Conservation (phyloP, 2,113 vertebrate species). For the Myrmophylax atrothorax region DNA sequence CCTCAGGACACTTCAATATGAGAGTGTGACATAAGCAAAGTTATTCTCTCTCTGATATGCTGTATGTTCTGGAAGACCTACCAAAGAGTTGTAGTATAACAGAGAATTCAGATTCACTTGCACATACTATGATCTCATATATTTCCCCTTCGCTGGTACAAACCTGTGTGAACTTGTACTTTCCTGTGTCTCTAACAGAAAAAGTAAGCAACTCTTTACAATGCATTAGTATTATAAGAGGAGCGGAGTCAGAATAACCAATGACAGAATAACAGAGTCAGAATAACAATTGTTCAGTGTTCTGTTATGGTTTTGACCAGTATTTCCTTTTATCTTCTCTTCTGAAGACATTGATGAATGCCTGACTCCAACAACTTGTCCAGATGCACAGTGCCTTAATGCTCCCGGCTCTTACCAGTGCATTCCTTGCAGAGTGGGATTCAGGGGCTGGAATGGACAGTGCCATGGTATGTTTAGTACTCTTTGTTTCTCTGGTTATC, state of each 20-base stretch:
- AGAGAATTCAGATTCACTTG: not conserved
- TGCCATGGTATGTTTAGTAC: conserved; percentile 83
- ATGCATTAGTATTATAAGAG: not conserved
- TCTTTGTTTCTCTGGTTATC: not conserved
- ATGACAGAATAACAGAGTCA: not conserved
- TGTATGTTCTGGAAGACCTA: not conserved
- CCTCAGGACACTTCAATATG: not conserved
- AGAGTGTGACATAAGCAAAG: not conserved
- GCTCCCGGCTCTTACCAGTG: conserved; percentile 87
- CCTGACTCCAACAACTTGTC: conserved; percentile 78
- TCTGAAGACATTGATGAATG: conserved; percentile 91
- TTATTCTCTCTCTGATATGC: not conserved
- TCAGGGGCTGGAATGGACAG: conserved; percentile 84
- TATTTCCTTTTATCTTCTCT: conserved; percentile 21
- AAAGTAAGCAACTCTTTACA: not conserved
- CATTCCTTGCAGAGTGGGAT: conserved; percentile 85
- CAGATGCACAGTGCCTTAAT: conserved; percentile 88
- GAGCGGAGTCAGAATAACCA: not conserved
- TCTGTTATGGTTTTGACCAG: not conserved
- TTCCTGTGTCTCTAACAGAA: not conserved
- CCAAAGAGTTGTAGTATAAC: not conserved
- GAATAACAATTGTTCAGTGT: not conserved
- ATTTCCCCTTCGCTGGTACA: not conserved
- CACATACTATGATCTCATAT: not conserved
- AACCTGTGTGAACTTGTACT: not conserved